These are phyloP conservation scores for Lontra canadensis DNA, from an alignment of 2,113 vertebrate species.

Conservation along the genomic window DNA sequence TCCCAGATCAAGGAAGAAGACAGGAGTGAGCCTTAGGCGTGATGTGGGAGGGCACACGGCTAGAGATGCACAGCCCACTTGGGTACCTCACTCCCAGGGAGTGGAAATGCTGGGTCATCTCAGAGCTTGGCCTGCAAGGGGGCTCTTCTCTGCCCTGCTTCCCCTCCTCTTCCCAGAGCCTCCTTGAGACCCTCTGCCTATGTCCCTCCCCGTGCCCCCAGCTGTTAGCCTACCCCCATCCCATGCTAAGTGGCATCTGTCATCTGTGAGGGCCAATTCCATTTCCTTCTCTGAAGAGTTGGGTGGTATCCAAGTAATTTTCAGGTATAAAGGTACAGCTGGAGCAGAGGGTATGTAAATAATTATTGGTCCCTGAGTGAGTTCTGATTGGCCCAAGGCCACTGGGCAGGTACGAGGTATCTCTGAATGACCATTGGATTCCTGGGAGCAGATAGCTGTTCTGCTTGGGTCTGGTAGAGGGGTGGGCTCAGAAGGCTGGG, in stretches of 20 bases:
- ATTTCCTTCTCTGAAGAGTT: background rate
- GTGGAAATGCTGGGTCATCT: background rate
- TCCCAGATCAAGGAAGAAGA: background rate
- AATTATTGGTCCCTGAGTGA: background rate
- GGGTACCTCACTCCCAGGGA: background rate
- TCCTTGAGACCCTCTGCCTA: background rate
- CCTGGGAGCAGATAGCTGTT: background rate
- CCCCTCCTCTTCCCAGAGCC: background rate
- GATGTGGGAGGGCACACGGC: background rate
- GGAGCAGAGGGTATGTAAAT: background rate
- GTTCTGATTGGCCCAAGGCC: background rate
- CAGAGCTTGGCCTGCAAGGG: background rate
- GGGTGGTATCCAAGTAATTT: background rate
- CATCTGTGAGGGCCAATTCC: background rate
- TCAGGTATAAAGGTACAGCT: background rate
- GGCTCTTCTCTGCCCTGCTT: background rate
- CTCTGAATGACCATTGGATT: constrained; percentile 2
- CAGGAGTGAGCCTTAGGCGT: background rate
- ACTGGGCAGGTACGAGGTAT: background rate
- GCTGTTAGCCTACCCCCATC: background rate
- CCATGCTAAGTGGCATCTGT: background rate
- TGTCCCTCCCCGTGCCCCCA: background rate
- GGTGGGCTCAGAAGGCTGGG: background rate
- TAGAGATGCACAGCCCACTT: background rate
- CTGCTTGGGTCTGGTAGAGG: constrained; percentile 9